Percentiles rank a stretch among this genome's conserved stretches.
Conservation (phyloP, 2,113 vertebrate genomes). For the Chrysochloris asiatica region DNA sequence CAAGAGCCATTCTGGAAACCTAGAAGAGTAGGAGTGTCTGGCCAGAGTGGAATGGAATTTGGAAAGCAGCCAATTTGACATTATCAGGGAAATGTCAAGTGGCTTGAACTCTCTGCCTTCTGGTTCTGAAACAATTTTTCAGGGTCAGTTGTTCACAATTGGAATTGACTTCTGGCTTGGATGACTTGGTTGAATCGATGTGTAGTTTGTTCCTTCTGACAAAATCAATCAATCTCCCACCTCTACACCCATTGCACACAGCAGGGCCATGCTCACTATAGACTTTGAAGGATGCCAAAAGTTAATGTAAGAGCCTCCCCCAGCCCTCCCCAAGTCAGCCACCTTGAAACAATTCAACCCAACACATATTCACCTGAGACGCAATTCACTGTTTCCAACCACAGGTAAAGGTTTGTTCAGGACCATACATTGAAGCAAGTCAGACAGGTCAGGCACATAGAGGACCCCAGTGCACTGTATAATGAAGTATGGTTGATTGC, state of each 20-base stretch:
- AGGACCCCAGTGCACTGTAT: rapidly evolving
- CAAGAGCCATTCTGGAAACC: neutral
- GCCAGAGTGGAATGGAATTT: neutral
- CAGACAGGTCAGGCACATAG: neutral
- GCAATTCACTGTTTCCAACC: neutral
- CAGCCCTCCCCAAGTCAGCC: neutral
- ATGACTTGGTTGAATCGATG: neutral
- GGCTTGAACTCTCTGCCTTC: neutral
- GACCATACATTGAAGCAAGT: neutral
- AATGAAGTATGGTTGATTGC: neutral
- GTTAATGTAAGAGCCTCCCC: neutral
- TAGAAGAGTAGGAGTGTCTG: neutral
- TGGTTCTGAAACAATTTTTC: neutral
- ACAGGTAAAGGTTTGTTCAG: neutral
- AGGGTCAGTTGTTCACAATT: neutral
- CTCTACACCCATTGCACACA: neutral
- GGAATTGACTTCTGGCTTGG: conserved; percentile 5
- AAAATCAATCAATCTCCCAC: neutral
- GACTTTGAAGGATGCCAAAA: neutral
- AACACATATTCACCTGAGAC: neutral
- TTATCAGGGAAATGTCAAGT: neutral
- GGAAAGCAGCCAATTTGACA: neutral
- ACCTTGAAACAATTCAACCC: neutral
- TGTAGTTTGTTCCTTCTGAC: neutral
- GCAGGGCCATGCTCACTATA: neutral